Base-by-base conservation (phyloP, 2,888 invertebrate genomes). In the Pandemis cinnamomeana region DNA sequence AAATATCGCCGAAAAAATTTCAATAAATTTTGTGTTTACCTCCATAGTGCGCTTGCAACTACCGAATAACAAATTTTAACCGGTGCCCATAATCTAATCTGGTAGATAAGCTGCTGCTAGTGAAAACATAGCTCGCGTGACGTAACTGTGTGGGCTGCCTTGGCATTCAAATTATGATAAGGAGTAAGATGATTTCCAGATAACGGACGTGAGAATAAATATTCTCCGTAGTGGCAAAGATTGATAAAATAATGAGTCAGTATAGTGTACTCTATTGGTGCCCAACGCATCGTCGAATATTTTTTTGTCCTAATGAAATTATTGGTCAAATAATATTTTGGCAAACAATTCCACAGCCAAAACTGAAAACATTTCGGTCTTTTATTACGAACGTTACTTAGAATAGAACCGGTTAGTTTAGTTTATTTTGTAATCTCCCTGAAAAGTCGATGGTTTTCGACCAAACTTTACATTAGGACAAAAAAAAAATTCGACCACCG, bases 31-130 rank as follows among this genome's bases (percentile, higher is more conserved):
- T 1, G 46, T 27, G 27, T 70, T 83, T 77, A 75, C 78, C 84
- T 83, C 83, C 84, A 84, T 83, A 76, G 77, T 68, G 71, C 46
- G 67, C 51, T 36, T 10, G 61, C 67, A 68, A 71, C 76, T 72
- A 82, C 79, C 83, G 58, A 78, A 77, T 68, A 46, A 15, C 15
- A 48, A 61, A 36, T 62, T 67, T 67, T 55, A 55, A 61, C 15
- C 36, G 36, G 41, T 48, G 51, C 36, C 60, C 51, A 8, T 79
- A 76, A 83, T 82, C 82, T 84, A 76, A 82, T 83, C 82, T 74
- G 13, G 1, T n/a, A 60, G 76, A 76, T 76, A 73, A 73, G 70
- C 72, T 67, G 62, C 66, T 48, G 53, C 46, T 53, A 67, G 51
- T 44, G 66, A 67, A 67, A 74, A 71, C 48, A 71, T 55, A 61